Evolutionary conservation across 1,140 invertebrate genomes (phyloP).

Genomic region (Aporrectodea caliginosa): DNA sequence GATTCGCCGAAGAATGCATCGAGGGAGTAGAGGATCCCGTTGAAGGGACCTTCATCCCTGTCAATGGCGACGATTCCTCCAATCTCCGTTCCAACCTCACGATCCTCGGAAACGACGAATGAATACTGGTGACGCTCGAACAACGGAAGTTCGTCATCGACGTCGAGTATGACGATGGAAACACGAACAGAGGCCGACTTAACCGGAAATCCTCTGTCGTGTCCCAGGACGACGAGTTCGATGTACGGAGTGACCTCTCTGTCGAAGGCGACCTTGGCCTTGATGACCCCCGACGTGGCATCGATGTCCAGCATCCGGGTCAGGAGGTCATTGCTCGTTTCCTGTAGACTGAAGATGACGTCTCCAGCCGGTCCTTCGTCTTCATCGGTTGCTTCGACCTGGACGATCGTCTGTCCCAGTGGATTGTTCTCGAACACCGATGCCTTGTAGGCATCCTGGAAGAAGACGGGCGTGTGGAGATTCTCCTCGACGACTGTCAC

Average conservation of each 20-base stretch:
- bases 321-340: not conserved
- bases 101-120: constrained; percentile 6
- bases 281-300: constrained; percentile 10
- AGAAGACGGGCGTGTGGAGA: constrained; percentile 74
- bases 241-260: not conserved
- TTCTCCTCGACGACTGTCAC: constrained; percentile 72
- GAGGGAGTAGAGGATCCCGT: constrained; percentile 18
- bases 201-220: not conserved
- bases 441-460: constrained; percentile 66
- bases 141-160: constrained; percentile 19
- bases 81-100: not conserved
- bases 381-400: constrained; percentile 69
- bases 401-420: constrained; percentile 67
- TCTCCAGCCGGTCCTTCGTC: constrained; percentile 75
- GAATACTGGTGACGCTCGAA: constrained; percentile 25
- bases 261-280: not conserved
- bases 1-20: not conserved
- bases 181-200: constrained; percentile 10
- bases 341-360: constrained; percentile 59
- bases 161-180: constrained; percentile 13
- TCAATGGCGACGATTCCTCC: constrained; percentile 1
- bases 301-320: constrained; percentile 13
- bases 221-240: constrained; percentile 13
- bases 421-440: constrained; percentile 71
- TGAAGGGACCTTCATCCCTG: constrained; percentile 19